Evolutionary conservation across 2,888 invertebrate genomes (phyloP).

Genomic region (Pocota personata): DNA sequence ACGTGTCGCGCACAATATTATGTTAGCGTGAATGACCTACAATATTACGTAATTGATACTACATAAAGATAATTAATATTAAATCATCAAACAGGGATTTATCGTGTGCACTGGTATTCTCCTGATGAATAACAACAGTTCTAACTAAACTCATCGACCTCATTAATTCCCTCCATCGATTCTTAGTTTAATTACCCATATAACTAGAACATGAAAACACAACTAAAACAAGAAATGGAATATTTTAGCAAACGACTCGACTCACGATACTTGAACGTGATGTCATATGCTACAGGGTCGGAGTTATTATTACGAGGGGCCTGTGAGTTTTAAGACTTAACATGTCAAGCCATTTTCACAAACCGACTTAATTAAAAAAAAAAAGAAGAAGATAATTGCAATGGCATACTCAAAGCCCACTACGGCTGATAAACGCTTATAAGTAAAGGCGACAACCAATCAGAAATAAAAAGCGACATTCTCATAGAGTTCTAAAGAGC

Average conservation of each 20-base stretch:
- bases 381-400: no score
- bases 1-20: no score
- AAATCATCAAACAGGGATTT: neutral
- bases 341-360: no score
- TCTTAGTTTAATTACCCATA: slow-evolving; percentile 11
- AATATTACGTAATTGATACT: slow-evolving; percentile 6
- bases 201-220: neutral
- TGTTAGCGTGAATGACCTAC: neutral
- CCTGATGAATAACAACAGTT: neutral
- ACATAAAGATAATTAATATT: neutral
- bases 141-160: slow-evolving; percentile 9
- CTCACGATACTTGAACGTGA: neutral
- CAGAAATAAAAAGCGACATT: no score
- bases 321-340: no score
- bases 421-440: no score
- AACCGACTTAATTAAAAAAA: no score
- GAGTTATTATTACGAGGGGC: neutral
- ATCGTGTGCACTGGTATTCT: neutral
- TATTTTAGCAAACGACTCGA: neutral
- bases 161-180: slow-evolving; percentile 8
- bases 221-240: slow-evolving; percentile 9
- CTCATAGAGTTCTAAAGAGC: no score
- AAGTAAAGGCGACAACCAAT: no score
- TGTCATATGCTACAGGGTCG: neutral
- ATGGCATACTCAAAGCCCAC: no score